phyloP scores from a whole-genome alignment of 2,113 vertebrate genomes.

The Eulemur rufifrons region DNA sequence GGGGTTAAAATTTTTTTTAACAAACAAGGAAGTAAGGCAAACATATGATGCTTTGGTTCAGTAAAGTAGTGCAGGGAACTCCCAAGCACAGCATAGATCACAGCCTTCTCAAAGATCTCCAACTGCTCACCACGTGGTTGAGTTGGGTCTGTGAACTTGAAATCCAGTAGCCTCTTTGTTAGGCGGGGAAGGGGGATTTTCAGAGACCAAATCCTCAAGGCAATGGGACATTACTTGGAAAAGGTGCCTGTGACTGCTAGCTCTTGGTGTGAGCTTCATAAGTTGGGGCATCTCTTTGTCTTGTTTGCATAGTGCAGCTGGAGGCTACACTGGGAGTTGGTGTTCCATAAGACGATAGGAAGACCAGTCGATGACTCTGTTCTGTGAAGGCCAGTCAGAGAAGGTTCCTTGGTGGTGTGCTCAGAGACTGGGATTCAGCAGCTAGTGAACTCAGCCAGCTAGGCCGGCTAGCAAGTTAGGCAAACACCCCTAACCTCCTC shows the following conservation, averaged over 20 bases:
- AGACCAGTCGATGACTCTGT: neutral
- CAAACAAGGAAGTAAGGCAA: neutral
- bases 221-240: neutral
- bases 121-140: neutral
- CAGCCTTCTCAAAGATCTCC: constrained; percentile 12
- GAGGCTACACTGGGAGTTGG: neutral
- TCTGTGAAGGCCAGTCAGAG: neutral
- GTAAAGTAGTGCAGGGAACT: neutral
- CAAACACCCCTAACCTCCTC: constrained; percentile 8
- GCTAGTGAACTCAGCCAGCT: neutral
- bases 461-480: neutral
- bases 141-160: neutral
- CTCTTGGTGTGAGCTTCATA: neutral
- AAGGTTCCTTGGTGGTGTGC: neutral
- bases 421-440: neutral
- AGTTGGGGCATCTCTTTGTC: neutral
- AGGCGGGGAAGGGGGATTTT: neutral
- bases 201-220: neutral
- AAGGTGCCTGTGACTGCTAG: neutral
- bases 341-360: neutral
- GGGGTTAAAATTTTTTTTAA: neutral
- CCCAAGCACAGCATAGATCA: neutral
- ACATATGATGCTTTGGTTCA: neutral
- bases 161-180: neutral
- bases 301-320: neutral